A percentile compares a stretch with the other conserved stretches of the same genome.
phyloP scores from a whole-genome alignment of 1,140 invertebrate species.

The Chymomyza costata region DNA sequence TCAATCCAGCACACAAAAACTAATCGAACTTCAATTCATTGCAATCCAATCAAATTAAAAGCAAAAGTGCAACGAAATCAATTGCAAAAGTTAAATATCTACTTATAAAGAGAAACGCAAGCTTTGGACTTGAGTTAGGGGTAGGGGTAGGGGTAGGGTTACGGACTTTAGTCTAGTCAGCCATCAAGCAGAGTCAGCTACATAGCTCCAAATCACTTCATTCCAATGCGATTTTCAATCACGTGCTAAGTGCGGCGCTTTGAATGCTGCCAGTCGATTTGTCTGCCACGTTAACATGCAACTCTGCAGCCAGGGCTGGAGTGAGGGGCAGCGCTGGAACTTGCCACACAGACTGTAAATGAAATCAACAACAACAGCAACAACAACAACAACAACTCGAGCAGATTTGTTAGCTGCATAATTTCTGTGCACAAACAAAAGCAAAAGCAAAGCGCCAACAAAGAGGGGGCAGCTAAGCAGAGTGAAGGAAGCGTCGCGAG shows the following conservation, averaged over 20 bases:
- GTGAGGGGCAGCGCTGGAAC: too few species aligned
- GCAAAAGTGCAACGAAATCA: slow-evolving; percentile 15
- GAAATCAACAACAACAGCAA: slow-evolving; percentile 4
- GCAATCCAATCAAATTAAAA: slow-evolving; percentile 38
- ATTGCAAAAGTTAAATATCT: too few species aligned
- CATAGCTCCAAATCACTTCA: slow-evolving; percentile 55
- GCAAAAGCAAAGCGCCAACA: neutral
- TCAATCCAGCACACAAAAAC: too few species aligned
- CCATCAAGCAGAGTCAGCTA: too few species aligned
- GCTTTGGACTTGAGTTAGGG: too few species aligned
- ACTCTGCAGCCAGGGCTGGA: slow-evolving; percentile 26
- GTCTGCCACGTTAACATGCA: slow-evolving; percentile 61
- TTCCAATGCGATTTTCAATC: slow-evolving; percentile 64
- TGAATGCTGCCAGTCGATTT: slow-evolving; percentile 50
- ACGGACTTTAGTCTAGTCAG: too few species aligned
- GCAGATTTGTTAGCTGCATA: slow-evolving; percentile 58
- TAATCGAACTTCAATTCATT: neutral
- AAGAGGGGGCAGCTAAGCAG: too few species aligned
- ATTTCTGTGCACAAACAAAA: slow-evolving; percentile 52
- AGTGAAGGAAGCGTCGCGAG: too few species aligned
- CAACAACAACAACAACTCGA: slow-evolving; percentile 25
- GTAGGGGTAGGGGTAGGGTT: too few species aligned
- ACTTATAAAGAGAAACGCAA: too few species aligned
- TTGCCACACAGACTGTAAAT: too few species aligned
- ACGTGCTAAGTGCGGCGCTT: slow-evolving; percentile 59